These are phyloP conservation scores for Lysiphlebus fabarum DNA, from an alignment of 1,140 invertebrate species.

Conservation along the genomic window DNA sequence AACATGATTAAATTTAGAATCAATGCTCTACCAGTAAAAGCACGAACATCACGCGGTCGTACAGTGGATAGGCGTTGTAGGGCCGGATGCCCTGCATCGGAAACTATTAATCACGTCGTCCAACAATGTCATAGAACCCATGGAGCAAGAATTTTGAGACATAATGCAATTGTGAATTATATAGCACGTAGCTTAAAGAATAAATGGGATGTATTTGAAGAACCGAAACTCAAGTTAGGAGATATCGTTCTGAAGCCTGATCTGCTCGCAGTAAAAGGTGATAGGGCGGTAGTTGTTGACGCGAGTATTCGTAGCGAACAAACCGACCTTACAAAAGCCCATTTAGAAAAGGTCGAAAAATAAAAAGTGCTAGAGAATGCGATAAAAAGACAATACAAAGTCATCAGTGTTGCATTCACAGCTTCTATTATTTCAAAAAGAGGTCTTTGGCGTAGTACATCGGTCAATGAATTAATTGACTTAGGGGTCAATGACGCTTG, in stretches of 20 bases:
- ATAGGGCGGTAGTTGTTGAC: constrained; percentile 18
- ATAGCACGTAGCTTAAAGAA: background rate
- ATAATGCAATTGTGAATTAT: constrained; percentile 13
- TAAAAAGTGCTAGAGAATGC: too few relatives aligned
- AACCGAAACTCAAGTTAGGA: constrained; percentile 16
- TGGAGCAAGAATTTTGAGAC: constrained; percentile 3
- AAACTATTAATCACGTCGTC: constrained; percentile 16
- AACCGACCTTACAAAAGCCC: background rate
- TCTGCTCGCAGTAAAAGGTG: background rate
- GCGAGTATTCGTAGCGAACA: constrained; percentile 16
- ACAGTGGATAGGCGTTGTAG: constrained; percentile 20
- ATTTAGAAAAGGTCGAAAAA: too few relatives aligned
- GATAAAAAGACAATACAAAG: too few relatives aligned
- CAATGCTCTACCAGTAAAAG: constrained; percentile 27
- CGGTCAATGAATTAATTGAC: too few relatives aligned
- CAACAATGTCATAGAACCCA: constrained; percentile 23
- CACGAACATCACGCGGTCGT: constrained; percentile 25
- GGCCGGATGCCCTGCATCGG: constrained; percentile 22
- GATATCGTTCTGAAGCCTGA: constrained; percentile 21
- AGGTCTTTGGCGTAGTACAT: too few relatives aligned
- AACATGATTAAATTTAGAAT: constrained; percentile 26
- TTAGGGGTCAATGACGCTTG: too few relatives aligned
- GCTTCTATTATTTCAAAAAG: too few relatives aligned
- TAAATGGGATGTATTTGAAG: background rate
- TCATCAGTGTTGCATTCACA: too few relatives aligned